Evolutionary conservation across 1,140 invertebrate genomes (phyloP).

Genomic region (Panagrolaimus sp.): DNA sequence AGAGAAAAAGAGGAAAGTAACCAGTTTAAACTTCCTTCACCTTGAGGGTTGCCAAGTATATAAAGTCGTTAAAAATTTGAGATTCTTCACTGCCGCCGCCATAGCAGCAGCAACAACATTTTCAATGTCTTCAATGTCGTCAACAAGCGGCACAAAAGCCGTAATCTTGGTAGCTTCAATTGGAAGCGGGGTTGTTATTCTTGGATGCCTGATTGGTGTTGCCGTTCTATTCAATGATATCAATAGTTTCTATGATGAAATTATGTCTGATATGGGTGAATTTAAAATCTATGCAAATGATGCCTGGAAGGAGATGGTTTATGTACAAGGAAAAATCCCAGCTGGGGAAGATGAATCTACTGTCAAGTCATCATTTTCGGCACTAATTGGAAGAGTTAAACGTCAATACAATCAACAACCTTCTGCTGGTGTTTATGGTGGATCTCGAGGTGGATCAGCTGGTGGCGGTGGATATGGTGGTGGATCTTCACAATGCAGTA

Average conservation of each 20-base stretch:
- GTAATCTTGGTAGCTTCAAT: too few species aligned
- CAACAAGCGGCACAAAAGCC: too few species aligned
- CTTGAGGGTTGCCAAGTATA: too few species aligned
- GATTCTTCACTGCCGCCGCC: too few species aligned
- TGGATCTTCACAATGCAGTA: background rate
- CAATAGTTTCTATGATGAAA: conserved; percentile 7
- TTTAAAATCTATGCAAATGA: conserved; percentile 9
- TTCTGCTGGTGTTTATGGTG: background rate
- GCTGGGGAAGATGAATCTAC: background rate
- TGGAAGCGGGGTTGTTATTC: too few species aligned
- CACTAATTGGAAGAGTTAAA: background rate
- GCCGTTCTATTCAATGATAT: background rate
- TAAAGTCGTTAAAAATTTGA: too few species aligned
- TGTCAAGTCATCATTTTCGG: background rate
- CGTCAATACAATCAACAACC: background rate
- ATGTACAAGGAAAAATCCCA: background rate
- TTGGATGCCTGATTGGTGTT: background rate
- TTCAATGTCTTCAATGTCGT: too few species aligned
- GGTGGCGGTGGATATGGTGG: background rate
- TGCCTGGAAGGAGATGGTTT: conserved; percentile 5
- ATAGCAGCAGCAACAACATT: too few species aligned
- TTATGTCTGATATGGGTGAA: conserved; percentile 2
- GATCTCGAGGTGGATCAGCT: too few species aligned
- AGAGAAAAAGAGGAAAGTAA: too few species aligned
- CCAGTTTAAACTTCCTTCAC: too few species aligned